Conservation (phyloP, 2,888 invertebrate species). For the Craniophora ligustri region DNA sequence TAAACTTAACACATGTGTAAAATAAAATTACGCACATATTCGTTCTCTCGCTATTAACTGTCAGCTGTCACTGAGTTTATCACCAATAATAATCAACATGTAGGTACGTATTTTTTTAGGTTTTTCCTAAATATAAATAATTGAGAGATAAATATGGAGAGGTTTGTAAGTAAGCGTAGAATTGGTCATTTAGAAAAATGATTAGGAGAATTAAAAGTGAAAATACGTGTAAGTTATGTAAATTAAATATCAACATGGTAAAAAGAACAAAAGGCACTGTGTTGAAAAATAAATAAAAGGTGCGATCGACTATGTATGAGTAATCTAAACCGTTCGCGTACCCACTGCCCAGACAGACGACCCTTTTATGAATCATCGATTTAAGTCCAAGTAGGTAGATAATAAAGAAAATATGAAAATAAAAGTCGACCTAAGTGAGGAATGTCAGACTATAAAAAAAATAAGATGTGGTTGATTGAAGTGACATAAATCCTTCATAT, state of each 20-base stretch:
- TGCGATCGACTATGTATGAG: conserved; percentile 62
- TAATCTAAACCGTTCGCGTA: conserved; percentile 55
- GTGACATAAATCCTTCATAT: conserved; percentile 16
- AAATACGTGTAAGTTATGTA: conserved; percentile 37
- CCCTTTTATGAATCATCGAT: conserved; percentile 56
- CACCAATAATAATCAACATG: too few species aligned
- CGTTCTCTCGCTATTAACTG: too few species aligned
- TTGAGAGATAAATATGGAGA: too few species aligned
- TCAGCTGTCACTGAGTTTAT: too few species aligned
- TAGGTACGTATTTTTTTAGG: too few species aligned
- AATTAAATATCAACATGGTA: conserved; percentile 4
- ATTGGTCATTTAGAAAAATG: too few species aligned
- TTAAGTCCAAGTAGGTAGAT: conserved; percentile 38
- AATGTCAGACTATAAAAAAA: conserved; percentile 39
- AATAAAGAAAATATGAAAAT: conserved; percentile 48
- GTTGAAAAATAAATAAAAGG: conserved; percentile 29
- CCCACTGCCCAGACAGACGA: conserved; percentile 56
- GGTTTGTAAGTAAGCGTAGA: too few species aligned
- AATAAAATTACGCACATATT: too few species aligned
- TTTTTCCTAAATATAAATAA: too few species aligned
- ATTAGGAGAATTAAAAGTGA: conserved; percentile 32
- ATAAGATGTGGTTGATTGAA: conserved; percentile 10
- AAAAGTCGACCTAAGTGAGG: conserved; percentile 34
- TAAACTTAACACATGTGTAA: too few species aligned
- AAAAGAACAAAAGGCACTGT: conserved; percentile 24